Conservation (phyloP, 1,140 invertebrate genomes). For the Aphaenogaster ashmeadi region DNA sequence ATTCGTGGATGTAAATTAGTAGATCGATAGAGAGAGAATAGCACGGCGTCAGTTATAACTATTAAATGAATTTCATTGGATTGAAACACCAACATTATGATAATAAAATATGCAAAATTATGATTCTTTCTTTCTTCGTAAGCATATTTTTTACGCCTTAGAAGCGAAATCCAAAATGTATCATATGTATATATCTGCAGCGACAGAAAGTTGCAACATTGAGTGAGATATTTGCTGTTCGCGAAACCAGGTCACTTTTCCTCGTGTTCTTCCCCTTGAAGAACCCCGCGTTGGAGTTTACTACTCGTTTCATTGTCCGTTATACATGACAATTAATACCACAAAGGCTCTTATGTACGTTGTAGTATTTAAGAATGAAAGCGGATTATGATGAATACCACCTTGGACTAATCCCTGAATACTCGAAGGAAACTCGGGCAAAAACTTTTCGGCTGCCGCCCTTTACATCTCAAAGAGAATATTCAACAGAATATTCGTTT, state of each 20-base stretch:
- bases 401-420: neutral
- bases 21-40: neutral
- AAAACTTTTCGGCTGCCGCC: constrained; percentile 33
- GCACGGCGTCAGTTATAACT: neutral
- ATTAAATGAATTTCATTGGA: neutral
- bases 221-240: neutral
- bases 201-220: neutral
- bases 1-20: neutral
- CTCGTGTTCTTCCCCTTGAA: neutral
- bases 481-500: constrained; percentile 22
- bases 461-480: constrained; percentile 41
- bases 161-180: neutral
- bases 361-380: constrained; percentile 46
- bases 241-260: constrained; percentile 16
- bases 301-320: neutral
- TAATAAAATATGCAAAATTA: constrained; percentile 4
- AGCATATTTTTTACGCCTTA: neutral
- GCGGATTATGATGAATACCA: constrained; percentile 30
- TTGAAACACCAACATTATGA: neutral
- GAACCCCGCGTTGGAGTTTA: constrained; percentile 1
- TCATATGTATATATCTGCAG: neutral
- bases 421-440: neutral
- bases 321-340: constrained; percentile 56
- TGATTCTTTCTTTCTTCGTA: neutral
- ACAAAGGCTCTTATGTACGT: constrained; percentile 38